A percentile compares a stretch with the other conserved stretches of the same genome.
phyloP scores from a whole-genome alignment of 2,113 vertebrate genomes.

The Salvelinus namaycush region DNA sequence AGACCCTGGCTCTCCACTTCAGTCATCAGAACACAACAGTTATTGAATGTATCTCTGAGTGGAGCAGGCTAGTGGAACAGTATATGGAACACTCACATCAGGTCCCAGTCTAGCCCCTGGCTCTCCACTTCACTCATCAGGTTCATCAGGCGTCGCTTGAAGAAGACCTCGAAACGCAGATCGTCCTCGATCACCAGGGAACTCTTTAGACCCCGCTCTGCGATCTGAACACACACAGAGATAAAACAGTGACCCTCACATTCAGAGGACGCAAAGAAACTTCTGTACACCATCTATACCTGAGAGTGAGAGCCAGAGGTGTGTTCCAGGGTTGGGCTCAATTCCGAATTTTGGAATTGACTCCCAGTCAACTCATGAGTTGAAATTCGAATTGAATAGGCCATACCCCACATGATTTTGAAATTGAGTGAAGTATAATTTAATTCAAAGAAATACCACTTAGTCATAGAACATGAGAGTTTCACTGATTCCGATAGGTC shows the following conservation, averaged over 20 bases:
- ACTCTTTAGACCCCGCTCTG: conserved; percentile 70
- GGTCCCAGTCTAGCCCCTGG: conserved; percentile 83
- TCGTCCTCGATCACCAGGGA: conserved; percentile 90
- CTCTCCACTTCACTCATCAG: conserved; percentile 83
- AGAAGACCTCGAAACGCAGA: conserved; percentile 91
- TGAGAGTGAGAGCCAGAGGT: background rate
- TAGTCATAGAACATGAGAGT: too few species aligned
- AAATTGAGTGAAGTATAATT: too few species aligned
- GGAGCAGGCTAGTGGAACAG: background rate
- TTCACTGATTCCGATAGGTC: too few species aligned
- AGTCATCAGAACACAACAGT: conserved; percentile 68
- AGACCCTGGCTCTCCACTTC: conserved; percentile 78
- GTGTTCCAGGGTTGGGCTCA: background rate
- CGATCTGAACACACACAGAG: conserved; percentile 69
- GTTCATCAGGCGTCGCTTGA: conserved; percentile 86
- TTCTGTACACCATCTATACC: background rate
- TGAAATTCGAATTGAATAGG: too few species aligned
- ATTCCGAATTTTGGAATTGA: too few species aligned
- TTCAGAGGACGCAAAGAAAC: background rate
- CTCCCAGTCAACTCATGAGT: too few species aligned
- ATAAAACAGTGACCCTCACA: background rate
- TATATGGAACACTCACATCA: conserved; percentile 77
- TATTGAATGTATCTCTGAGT: too few species aligned
- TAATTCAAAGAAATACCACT: too few species aligned
- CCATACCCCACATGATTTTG: too few species aligned